These are phyloP conservation scores for human DNA, from an alignment of 2,113 vertebrate species.

Conservation along the genomic window GRCh38 chr4:107918001-107918500, in stretches of 20 bases:
- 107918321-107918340: no score
- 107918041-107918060: background rate
- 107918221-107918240: background rate
- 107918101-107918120: background rate
- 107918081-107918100: background rate
- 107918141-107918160: background rate
- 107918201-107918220: background rate
- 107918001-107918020: background rate
- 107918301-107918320: no score
- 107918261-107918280: no score
- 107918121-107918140: background rate
- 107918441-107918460: background rate
- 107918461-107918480: background rate
- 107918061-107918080: background rate
- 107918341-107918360: background rate
- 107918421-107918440: background rate
- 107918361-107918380: background rate
- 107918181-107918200: background rate
- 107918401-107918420: background rate
- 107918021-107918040: background rate
- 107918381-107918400: background rate
- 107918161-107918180: background rate
- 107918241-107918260: background rate
- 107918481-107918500: background rate
- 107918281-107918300: no score